Percentiles rank a stretch among this genome's conserved stretches.
Evolutionary conservation across 2,888 invertebrate genomes (phyloP).

Genomic region (Coleophora flavipennella): DNA sequence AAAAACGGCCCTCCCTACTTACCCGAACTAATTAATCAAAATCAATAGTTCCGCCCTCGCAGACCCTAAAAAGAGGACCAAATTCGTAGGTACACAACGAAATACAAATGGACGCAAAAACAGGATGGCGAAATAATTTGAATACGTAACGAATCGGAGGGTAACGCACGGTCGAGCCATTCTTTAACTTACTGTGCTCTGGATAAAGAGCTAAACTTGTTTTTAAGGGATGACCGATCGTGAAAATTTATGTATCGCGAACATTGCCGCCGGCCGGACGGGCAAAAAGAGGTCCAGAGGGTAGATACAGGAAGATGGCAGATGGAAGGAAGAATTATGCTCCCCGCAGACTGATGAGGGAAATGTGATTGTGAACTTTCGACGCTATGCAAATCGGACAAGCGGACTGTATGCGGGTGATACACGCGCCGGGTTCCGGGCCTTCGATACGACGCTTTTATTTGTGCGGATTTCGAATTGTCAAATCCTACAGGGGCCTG

Average conservation of each 20-base stretch:
- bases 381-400: constrained; percentile 67
- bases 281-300: constrained; percentile 60
- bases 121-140: constrained; percentile 66
- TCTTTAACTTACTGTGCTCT: constrained; percentile 62
- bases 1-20: not conserved
- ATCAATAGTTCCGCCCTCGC: constrained; percentile 24
- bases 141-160: constrained; percentile 69
- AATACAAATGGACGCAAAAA: constrained; percentile 60
- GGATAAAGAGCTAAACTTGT: constrained; percentile 72
- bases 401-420: constrained; percentile 34
- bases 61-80: constrained; percentile 35
- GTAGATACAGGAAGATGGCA: constrained; percentile 68
- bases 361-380: constrained; percentile 71
- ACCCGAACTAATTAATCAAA: constrained; percentile 44
- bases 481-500: constrained; percentile 32
- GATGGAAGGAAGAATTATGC: constrained; percentile 69
- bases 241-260: constrained; percentile 70
- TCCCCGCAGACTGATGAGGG: constrained; percentile 70
- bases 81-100: constrained; percentile 39
- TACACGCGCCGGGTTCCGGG: constrained; percentile 37
- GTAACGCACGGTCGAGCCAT: constrained; percentile 59
- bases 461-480: constrained; percentile 43
- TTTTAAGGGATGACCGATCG: constrained; percentile 73
- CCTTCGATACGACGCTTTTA: constrained; percentile 41
- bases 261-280: constrained; percentile 61